Base-by-base conservation (phyloP, 2,113 vertebrate genomes). In the Hydrolagus affinis region DNA sequence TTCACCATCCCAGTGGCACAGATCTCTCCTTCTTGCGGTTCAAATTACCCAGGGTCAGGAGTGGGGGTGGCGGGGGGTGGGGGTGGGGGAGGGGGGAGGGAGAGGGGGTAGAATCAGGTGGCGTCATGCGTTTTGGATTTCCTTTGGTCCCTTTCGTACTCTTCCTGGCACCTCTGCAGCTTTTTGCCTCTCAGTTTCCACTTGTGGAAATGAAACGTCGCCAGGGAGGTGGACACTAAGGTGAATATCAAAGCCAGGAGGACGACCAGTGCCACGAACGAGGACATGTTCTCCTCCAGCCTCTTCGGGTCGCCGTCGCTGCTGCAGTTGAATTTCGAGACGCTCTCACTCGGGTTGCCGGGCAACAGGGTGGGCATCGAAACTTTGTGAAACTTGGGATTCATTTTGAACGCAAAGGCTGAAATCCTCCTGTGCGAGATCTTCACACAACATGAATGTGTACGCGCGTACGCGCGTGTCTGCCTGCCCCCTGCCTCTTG, bases 191-290 rank as follows among this genome's bases (percentile, higher is more conserved):
- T 87, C 57, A 94, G 90, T 86, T 92, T 91, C 90, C 90, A 92
- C 88, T 92, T 92, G 86, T 93, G 93, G 57, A 93, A 94, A 72
- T 91, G 91, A 88, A 92, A 93, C 87, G 92, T 94, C 70, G 89
- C 25, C 25, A 94, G 87, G 23, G 93, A 94, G 0, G 90, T 91
- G 28, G 78, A 86, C 6, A 94, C 8, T 88, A 93, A 80, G 9
- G 90, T 91, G 86, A 91, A 91, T 60, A 93, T 56, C 32, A 93
- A 87, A 64, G 88, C 80, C 85, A 94, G 88, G 86, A 93, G 90
- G 0, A 94, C 0, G 21, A 88, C 60, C 75, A 94, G 88, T 7
- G 92, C 93, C 19, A 93, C 71, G 0, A 91, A 90, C 72, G 93
- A 94, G 0, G 93, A 94, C 1, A 92, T 87, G 74, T 91, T 89